These are phyloP conservation scores for Zeugodacus cucurbitae DNA, from an alignment of 1,140 invertebrate species.

Conservation along the genomic window DNA sequence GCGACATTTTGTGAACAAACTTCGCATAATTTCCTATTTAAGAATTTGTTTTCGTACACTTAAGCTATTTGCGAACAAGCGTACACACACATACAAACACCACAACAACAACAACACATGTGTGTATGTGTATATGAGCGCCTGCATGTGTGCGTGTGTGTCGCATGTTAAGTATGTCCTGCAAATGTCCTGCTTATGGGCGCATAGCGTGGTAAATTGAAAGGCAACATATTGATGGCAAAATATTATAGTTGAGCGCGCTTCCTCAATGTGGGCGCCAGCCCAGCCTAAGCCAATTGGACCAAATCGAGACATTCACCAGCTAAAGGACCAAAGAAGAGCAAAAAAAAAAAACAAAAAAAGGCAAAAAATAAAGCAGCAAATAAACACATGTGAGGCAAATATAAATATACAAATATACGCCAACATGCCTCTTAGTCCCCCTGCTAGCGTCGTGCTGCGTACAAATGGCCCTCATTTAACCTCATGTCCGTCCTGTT, in stretches of 20 bases:
- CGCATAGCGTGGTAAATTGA: slow-evolving; percentile 40
- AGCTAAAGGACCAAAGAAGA: background rate
- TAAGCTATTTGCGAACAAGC: slow-evolving; percentile 20
- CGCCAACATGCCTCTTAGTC: background rate
- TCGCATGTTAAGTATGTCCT: background rate
- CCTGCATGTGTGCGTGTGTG: background rate
- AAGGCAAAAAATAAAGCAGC: background rate
- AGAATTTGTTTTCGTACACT: slow-evolving; percentile 48
- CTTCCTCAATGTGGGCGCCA: slow-evolving; percentile 1
- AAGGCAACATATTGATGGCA: slow-evolving; percentile 41
- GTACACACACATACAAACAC: background rate
- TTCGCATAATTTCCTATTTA: slow-evolving; percentile 65
- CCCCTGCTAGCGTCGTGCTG: background rate
- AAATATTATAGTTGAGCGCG: slow-evolving; percentile 14
- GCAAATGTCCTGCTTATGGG: slow-evolving; percentile 20
- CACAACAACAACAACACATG: too few relatives aligned
- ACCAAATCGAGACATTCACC: background rate
- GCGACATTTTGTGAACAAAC: slow-evolving; percentile 52
- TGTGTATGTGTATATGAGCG: background rate
- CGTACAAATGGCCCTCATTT: slow-evolving; percentile 43
- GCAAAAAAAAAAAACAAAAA: background rate
- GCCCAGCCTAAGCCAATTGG: background rate
- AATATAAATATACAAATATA: background rate
- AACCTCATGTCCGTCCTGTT: slow-evolving; percentile 21
- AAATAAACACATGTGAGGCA: background rate